phyloP scores from a whole-genome alignment of 2,113 vertebrate species.

The Thomomys bottae region DNA sequence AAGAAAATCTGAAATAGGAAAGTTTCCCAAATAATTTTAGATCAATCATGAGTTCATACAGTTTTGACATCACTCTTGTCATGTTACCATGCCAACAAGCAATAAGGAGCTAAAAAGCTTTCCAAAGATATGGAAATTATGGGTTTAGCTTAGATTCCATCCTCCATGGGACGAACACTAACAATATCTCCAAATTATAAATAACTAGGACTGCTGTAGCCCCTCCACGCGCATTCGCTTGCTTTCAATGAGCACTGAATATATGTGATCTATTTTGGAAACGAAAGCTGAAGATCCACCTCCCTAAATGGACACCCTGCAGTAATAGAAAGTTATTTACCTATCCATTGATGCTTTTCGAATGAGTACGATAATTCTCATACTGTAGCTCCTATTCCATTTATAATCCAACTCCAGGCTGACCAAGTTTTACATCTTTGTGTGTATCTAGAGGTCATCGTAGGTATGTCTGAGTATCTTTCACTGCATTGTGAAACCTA shows the following conservation, averaged over 20 bases:
- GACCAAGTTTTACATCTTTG: background rate
- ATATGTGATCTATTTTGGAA: constrained; percentile 61
- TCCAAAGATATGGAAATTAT: constrained; percentile 76
- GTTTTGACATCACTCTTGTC: constrained; percentile 78
- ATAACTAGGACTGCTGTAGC: constrained; percentile 44
- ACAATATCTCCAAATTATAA: constrained; percentile 62
- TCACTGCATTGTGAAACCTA: background rate
- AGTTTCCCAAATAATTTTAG: constrained; percentile 79
- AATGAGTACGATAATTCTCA: background rate
- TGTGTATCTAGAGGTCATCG: background rate
- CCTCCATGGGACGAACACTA: constrained; percentile 53
- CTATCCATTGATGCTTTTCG: background rate
- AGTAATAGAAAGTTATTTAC: background rate
- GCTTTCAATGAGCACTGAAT: constrained; percentile 60
- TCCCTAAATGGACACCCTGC: constrained; percentile 12
- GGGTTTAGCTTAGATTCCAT: constrained; percentile 56
- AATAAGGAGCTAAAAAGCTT: constrained; percentile 69
- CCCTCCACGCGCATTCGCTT: background rate
- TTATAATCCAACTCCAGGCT: background rate
- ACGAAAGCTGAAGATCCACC: constrained; percentile 55
- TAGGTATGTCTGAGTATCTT: fast-evolving
- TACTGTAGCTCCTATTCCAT: background rate
- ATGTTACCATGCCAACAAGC: constrained; percentile 80
- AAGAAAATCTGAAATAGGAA: constrained; percentile 72
- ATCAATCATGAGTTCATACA: constrained; percentile 77